Evolutionary conservation across 2,888 invertebrate genomes (phyloP).

Genomic region (Erebia ligea): DNA sequence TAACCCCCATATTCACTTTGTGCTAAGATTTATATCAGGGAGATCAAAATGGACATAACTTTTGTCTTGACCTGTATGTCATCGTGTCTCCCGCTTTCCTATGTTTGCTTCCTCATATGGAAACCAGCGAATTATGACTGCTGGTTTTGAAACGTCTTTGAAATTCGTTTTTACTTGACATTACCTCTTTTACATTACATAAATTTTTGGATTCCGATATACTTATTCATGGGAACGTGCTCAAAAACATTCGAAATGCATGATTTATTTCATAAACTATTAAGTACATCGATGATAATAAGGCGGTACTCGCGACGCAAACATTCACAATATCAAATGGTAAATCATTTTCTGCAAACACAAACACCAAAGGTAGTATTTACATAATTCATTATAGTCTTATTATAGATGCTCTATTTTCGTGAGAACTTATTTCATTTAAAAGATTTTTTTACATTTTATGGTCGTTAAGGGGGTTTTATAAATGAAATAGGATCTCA

Average conservation of each 20-base stretch:
- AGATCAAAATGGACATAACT: conserved; percentile 52
- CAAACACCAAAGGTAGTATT: conserved; percentile 78
- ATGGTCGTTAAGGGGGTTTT: conserved; percentile 30
- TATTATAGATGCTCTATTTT: conserved; percentile 55
- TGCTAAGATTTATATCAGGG: conserved; percentile 70
- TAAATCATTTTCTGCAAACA: conserved; percentile 76
- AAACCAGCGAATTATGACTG: conserved; percentile 76
- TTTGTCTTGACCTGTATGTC: conserved; percentile 46
- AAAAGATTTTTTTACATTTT: conserved; percentile 24
- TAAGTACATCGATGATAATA: conserved; percentile 62
- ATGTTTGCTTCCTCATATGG: conserved; percentile 73
- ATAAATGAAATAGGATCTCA: conserved; percentile 63
- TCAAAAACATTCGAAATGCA: conserved; percentile 71
- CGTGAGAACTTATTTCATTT: conserved; percentile 60
- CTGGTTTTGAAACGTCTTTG: conserved; percentile 58
- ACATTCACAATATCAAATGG: conserved; percentile 76
- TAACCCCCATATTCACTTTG: conserved; percentile 79
- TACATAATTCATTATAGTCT: conserved; percentile 67
- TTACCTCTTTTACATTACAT: conserved; percentile 38
- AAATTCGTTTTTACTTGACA: conserved; percentile 46
- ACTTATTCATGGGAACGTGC: conserved; percentile 77
- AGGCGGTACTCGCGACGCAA: conserved; percentile 64
- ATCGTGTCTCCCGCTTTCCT: conserved; percentile 66
- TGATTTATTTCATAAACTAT: conserved; percentile 67
- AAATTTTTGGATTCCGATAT: conserved; percentile 54